Evolutionary conservation across 1,140 invertebrate genomes (phyloP).

Genomic region (Protaetia brevitarsis): DNA sequence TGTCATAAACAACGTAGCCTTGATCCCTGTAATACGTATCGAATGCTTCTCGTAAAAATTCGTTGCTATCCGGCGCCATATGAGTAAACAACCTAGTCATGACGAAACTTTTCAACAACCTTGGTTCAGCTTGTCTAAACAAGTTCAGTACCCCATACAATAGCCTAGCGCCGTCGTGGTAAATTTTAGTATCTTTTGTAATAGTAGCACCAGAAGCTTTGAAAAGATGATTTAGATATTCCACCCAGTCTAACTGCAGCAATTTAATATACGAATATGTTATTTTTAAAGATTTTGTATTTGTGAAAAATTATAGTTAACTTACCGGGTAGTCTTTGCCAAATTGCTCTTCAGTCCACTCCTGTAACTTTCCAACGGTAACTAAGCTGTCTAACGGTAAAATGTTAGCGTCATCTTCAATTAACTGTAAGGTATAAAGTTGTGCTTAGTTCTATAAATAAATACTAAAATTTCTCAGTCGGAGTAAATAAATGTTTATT

Average conservation of each 20-base stretch:
- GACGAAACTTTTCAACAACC: slow-evolving; percentile 41
- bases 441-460: no score
- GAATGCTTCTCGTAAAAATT: slow-evolving; percentile 31
- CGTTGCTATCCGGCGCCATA: slow-evolving; percentile 41
- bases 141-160: slow-evolving; percentile 39
- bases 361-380: slow-evolving; percentile 37
- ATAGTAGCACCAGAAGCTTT: slow-evolving; percentile 33
- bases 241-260: slow-evolving; percentile 43
- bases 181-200: slow-evolving; percentile 31
- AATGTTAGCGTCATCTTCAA: neutral
- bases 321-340: slow-evolving; percentile 22
- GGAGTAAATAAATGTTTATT: no score
- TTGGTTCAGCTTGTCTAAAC: slow-evolving; percentile 32
- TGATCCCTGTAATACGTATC: slow-evolving; percentile 32
- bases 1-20: slow-evolving; percentile 7
- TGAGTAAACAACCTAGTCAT: slow-evolving; percentile 37
- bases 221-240: slow-evolving; percentile 36
- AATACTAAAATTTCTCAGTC: no score
- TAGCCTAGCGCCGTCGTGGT: slow-evolving; percentile 4
- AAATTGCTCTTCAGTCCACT: slow-evolving; percentile 39
- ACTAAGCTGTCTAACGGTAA: slow-evolving; percentile 15
- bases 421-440: neutral
- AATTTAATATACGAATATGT: neutral
- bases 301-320: neutral
- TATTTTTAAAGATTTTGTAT: neutral